Evolutionary conservation across 2,888 invertebrate species (phyloP).

Genomic region (Choristoneura rosaceana): DNA sequence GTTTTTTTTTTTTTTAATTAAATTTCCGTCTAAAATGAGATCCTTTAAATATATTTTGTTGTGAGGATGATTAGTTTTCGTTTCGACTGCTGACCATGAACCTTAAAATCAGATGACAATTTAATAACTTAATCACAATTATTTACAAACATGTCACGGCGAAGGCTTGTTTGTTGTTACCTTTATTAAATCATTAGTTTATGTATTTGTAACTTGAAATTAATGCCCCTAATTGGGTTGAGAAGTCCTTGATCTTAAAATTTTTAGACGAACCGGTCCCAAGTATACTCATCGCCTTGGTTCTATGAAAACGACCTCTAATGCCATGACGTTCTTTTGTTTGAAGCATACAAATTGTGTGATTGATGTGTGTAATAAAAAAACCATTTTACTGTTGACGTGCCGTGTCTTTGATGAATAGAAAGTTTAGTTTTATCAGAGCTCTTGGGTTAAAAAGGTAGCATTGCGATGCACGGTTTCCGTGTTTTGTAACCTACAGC

Average conservation of each 20-base stretch:
- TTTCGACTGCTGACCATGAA: no score
- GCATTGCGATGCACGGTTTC: conserved; percentile 6
- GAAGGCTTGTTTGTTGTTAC: conserved; percentile 10
- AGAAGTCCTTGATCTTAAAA: conserved; percentile 37
- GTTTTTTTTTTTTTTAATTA: not conserved
- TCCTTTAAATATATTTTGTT: not conserved
- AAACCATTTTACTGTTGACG: conserved; percentile 5
- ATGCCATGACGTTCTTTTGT: conserved; percentile 9
- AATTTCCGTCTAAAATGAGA: not conserved
- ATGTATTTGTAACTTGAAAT: conserved; percentile 35
- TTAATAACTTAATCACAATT: not conserved
- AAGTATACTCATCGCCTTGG: conserved; percentile 30
- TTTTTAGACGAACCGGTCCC: conserved; percentile 26
- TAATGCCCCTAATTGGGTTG: conserved; percentile 32
- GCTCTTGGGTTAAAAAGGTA: not conserved
- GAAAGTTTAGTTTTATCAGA: conserved; percentile 23
- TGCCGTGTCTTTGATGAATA: conserved; percentile 13
- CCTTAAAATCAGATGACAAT: not conserved
- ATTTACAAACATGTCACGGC: conserved; percentile 8
- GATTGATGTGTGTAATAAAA: conserved; percentile 27
- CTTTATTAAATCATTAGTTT: conserved; percentile 29
- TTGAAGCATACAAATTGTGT: conserved; percentile 21
- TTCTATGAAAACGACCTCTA: conserved; percentile 34
- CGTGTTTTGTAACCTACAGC: conserved; percentile 5
- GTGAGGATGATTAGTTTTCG: no score